These are phyloP conservation scores for Thalassophryne amazonica DNA, from an alignment of 2,797 vertebrate species.

Conservation along the genomic window DNA sequence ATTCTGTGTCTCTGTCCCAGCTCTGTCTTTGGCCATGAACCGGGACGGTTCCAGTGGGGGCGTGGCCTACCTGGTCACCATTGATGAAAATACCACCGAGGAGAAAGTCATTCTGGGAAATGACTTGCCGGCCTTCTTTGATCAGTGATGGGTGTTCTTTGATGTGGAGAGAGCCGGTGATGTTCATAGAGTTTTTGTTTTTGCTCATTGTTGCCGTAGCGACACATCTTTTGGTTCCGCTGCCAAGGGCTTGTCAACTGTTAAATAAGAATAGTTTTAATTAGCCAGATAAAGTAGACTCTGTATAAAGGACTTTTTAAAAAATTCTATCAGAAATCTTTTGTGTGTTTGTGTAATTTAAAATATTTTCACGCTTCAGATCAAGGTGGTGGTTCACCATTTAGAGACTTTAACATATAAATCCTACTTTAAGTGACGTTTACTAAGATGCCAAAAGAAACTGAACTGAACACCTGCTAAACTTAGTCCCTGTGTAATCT, in stretches of 20 bases:
- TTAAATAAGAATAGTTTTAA: neutral
- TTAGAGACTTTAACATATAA: too few species aligned
- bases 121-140: constrained; percentile 82
- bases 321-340: neutral
- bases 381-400: too few species aligned
- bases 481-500: too few species aligned
- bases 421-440: too few species aligned
- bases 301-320: too few species aligned
- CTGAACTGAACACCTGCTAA: too few species aligned
- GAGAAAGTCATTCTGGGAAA: constrained; percentile 81
- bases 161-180: neutral
- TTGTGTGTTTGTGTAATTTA: neutral
- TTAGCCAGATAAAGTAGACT: too few species aligned
- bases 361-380: neutral
- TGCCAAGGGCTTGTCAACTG: neutral
- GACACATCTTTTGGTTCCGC: neutral
- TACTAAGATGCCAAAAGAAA: too few species aligned
- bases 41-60: constrained; percentile 88
- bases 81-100: constrained; percentile 77
- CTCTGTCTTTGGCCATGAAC: constrained; percentile 84
- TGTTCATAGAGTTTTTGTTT: accelerated
- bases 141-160: constrained; percentile 64
- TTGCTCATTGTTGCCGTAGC: accelerated
- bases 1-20: constrained; percentile 49
- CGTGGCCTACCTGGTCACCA: constrained; percentile 82